phyloP scores from a whole-genome alignment of 2,113 vertebrate genomes.

The Thomomys bottae region DNA sequence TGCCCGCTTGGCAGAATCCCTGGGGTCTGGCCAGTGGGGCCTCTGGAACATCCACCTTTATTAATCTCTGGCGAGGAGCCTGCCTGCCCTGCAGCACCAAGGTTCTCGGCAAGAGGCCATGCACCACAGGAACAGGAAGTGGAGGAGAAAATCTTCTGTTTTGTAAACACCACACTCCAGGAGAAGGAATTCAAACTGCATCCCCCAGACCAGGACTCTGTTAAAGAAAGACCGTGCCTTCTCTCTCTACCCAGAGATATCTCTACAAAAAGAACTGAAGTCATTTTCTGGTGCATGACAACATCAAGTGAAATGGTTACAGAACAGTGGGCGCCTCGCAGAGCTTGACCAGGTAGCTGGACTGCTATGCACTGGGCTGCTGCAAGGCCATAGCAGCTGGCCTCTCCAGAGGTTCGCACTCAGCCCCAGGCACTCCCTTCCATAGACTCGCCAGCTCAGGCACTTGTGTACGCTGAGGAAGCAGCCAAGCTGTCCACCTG shows the following conservation, averaged over 20 bases:
- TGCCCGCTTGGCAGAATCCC: not conserved
- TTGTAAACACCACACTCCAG: not conserved
- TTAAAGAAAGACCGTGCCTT: fast-evolving
- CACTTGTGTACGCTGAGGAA: fast-evolving
- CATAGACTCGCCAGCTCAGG: too few relatives aligned
- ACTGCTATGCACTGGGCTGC: not conserved
- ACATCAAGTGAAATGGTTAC: too few relatives aligned
- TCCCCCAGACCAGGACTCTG: not conserved
- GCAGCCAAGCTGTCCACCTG: not conserved
- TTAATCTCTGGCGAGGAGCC: not conserved
- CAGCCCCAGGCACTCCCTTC: fast-evolving
- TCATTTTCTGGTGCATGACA: too few relatives aligned
- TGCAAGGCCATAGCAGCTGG: fast-evolving
- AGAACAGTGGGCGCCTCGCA: fast-evolving
- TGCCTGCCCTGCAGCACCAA: not conserved
- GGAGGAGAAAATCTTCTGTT: constrained; percentile 60
- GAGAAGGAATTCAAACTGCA: not conserved
- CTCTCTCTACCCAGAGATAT: not conserved
- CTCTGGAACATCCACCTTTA: not conserved
- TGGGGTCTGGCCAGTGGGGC: not conserved
- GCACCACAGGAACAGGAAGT: constrained; percentile 28
- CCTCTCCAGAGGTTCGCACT: fast-evolving
- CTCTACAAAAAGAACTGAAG: fast-evolving
- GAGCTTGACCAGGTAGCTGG: fast-evolving
- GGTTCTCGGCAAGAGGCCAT: not conserved